Evolutionary conservation across 2,797 vertebrate species (phyloP).

Genomic region (Helostoma temminkii): DNA sequence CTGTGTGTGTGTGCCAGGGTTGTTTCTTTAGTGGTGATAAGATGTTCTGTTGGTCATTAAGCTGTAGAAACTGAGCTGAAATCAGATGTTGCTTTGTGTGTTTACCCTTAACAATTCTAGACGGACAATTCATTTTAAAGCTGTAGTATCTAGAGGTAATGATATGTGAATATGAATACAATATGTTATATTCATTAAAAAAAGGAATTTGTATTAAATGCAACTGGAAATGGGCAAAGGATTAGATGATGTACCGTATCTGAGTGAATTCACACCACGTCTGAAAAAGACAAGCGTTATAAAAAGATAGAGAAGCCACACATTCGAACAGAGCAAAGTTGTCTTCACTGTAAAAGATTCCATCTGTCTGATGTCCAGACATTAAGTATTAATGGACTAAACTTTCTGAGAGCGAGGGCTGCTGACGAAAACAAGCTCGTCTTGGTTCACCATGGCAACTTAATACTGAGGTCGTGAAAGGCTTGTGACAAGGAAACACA

Average conservation of each 20-base stretch:
- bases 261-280: conserved; percentile 2
- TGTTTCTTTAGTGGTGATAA: conserved; percentile 10
- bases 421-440: conserved; percentile 9
- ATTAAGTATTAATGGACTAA: conserved; percentile 54
- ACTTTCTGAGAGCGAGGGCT: conserved; percentile 30
- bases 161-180: too few relatives aligned
- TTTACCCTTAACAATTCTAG: not conserved
- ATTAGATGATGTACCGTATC: too few relatives aligned
- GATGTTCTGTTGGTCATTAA: not conserved
- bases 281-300: not conserved
- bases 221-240: too few relatives aligned
- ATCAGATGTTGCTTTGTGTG: too few relatives aligned
- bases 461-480: conserved; percentile 19
- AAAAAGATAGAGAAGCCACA: not conserved
- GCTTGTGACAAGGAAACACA: conserved; percentile 17
- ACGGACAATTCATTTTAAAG: too few relatives aligned
- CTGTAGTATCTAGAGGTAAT: too few relatives aligned
- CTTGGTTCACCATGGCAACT: conserved; percentile 61
- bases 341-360: conserved; percentile 6
- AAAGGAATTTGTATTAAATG: too few relatives aligned
- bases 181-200: too few relatives aligned
- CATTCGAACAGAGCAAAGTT: conserved; percentile 10
- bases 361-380: conserved; percentile 36
- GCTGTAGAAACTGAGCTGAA: not conserved
- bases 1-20: conserved; percentile 31